phyloP scores from a whole-genome alignment of 2,797 vertebrate genomes.

The Cyclura pinguis region DNA sequence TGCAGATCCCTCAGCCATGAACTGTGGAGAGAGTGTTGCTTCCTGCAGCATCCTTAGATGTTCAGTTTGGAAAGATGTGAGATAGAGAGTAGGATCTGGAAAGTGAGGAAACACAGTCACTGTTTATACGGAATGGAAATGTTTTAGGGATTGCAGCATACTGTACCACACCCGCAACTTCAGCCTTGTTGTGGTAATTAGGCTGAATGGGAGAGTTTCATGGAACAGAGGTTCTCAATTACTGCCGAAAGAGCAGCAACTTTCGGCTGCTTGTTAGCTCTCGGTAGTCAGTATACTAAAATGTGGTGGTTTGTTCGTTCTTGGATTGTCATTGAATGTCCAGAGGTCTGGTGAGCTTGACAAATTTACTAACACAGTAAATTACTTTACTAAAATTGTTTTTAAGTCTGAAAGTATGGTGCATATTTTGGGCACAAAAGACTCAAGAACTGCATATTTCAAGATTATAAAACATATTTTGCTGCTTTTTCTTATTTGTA shows the following conservation, averaged over 20 bases:
- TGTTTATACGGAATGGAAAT: too few species aligned
- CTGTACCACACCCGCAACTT: too few species aligned
- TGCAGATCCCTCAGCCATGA: neutral
- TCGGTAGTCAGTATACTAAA: neutral
- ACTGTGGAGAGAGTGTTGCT: neutral
- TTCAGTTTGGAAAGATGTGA: neutral
- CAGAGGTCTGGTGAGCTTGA: neutral
- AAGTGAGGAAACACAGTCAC: neutral
- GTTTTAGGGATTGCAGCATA: too few species aligned
- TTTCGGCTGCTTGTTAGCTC: too few species aligned
- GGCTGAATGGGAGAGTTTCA: too few species aligned
- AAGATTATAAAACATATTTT: slow-evolving; percentile 23
- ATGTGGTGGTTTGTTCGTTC: neutral
- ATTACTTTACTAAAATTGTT: neutral
- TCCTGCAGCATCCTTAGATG: neutral
- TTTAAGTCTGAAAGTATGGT: neutral
- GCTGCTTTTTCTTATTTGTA: slow-evolving; percentile 23
- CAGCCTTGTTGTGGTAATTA: too few species aligned
- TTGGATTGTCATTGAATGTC: slow-evolving; percentile 56
- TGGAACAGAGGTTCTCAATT: too few species aligned
- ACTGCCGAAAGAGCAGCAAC: too few species aligned
- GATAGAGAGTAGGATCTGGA: neutral
- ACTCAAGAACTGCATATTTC: neutral
- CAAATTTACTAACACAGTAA: neutral
- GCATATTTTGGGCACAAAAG: neutral